Conservation (phyloP, 2,113 vertebrate species). For the Arothron firmamentum region DNA sequence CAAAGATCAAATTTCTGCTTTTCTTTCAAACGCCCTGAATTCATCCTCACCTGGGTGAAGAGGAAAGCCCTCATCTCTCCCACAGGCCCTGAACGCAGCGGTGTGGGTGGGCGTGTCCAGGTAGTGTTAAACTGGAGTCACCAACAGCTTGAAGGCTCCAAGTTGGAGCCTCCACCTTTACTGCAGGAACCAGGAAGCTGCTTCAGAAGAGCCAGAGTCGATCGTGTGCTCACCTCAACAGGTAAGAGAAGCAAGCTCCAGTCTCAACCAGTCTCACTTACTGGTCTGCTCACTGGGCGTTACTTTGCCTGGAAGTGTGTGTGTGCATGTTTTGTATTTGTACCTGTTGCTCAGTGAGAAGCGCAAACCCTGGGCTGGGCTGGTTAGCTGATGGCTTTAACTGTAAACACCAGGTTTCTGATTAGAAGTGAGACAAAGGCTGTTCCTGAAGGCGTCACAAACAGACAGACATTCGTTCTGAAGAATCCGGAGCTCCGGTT, state of each 20-base stretch:
- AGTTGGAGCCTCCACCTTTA: slow-evolving; percentile 15
- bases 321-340: too few species aligned
- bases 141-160: not conserved
- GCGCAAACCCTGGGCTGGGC: too few species aligned
- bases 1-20: not conserved
- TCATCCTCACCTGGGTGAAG: not conserved
- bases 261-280: not conserved
- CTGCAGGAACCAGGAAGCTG: not conserved
- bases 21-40: not conserved
- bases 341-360: too few species aligned
- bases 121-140: not conserved
- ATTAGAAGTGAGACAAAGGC: too few species aligned
- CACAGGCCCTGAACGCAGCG: slow-evolving; percentile 4
- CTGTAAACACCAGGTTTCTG: too few species aligned
- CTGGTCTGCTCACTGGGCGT: not conserved
- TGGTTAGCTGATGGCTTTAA: too few species aligned
- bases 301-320: too few species aligned
- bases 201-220: not conserved
- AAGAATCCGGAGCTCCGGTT: too few species aligned
- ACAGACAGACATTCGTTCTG: too few species aligned
- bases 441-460: too few species aligned
- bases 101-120: not conserved
- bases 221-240: slow-evolving; percentile 14
- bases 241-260: slow-evolving; percentile 28
- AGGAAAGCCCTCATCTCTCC: not conserved